These are phyloP conservation scores for Dioctria linearis DNA, from an alignment of 2,888 invertebrate genomes.

Conservation along the genomic window DNA sequence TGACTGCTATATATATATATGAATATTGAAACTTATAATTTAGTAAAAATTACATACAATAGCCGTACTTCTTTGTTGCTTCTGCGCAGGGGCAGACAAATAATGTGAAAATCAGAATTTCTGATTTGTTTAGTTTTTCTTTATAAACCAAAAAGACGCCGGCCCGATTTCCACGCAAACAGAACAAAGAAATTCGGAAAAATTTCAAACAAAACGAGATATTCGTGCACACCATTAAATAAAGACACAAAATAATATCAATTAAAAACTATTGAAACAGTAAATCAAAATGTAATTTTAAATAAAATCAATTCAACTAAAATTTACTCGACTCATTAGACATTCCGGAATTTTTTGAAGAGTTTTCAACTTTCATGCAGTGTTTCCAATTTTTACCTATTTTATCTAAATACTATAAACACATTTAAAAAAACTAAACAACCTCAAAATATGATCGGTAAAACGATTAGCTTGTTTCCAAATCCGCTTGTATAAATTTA, in stretches of 20 bases:
- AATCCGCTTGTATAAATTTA: not conserved
- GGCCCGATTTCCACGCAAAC: not conserved
- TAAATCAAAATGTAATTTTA: conserved; percentile 65
- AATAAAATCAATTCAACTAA: conserved; percentile 41
- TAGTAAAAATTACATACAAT: not conserved
- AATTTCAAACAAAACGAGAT: conserved; percentile 18
- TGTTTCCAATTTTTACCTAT: conserved; percentile 34
- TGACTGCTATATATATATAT: conserved; percentile 57
- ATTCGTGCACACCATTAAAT: conserved; percentile 21
- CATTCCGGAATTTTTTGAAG: conserved; percentile 34
- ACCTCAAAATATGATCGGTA: not conserved
- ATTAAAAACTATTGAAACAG: conserved; percentile 62
- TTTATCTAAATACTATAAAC: not conserved
- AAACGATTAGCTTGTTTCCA: not conserved
- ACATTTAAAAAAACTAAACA: not conserved
- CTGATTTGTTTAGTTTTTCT: too few species aligned
- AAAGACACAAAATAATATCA: conserved; percentile 32
- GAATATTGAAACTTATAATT: not conserved
- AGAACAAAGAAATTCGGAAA: conserved; percentile 6
- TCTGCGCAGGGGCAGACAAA: not conserved
- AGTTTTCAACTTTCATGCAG: conserved; percentile 43
- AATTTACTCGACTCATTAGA: conserved; percentile 36
- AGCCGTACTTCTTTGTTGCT: not conserved
- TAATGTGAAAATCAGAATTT: too few species aligned
- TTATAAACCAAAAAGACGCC: too few species aligned